These are phyloP conservation scores for Todiramphus chloris DNA, from an alignment of 2,113 vertebrate species.

Conservation along the genomic window DNA sequence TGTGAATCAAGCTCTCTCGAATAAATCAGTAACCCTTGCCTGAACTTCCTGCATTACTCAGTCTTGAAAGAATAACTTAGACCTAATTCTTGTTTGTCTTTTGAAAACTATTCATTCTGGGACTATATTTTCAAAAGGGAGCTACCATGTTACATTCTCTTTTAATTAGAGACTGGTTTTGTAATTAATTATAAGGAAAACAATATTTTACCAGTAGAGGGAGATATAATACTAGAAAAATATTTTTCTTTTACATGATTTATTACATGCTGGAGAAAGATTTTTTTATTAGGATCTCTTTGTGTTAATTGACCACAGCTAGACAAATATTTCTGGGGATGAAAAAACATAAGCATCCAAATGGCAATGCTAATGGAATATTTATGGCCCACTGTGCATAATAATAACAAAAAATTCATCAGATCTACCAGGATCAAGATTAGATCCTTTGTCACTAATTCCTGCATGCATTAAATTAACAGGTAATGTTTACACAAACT, in stretches of 20 bases:
- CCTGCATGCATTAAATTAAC: background rate
- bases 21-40: background rate
- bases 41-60: background rate
- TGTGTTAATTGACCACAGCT: background rate
- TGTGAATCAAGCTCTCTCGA: background rate
- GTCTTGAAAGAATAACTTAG: background rate
- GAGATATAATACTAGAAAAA: conserved; percentile 18
- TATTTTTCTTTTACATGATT: background rate
- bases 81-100: background rate
- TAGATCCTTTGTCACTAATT: background rate
- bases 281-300: background rate
- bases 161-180: background rate
- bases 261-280: background rate
- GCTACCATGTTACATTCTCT: background rate
- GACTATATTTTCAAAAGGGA: background rate
- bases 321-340: background rate
- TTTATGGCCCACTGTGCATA: background rate
- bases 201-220: conserved; percentile 48
- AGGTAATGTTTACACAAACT: background rate
- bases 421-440: background rate
- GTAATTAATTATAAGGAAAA: background rate
- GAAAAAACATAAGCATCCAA: background rate
- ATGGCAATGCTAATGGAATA: background rate
- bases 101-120: background rate
- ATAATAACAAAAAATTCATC: background rate